phyloP scores from a whole-genome alignment of 2,888 invertebrate species.

The Tubulanus polymorphus region DNA sequence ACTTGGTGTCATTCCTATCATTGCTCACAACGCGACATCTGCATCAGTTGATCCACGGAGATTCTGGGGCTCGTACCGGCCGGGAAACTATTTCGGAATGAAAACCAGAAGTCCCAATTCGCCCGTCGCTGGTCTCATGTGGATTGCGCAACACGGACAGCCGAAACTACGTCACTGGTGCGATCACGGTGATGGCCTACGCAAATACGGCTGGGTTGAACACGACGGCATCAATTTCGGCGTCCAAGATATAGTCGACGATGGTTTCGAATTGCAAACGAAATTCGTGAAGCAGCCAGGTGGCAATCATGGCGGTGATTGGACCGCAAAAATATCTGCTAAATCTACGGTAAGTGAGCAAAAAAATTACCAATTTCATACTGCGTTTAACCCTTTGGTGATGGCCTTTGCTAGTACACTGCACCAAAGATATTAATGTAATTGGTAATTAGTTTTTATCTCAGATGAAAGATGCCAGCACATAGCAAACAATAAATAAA shows the following conservation, averaged over 20 bases:
- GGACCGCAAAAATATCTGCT: slow-evolving; percentile 80
- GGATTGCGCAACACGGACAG: slow-evolving; percentile 75
- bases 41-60: slow-evolving; percentile 29
- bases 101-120: slow-evolving; percentile 86
- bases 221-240: slow-evolving; percentile 94
- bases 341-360: slow-evolving; percentile 55
- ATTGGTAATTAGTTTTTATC: too few relatives aligned
- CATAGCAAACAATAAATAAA: too few relatives aligned
- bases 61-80: slow-evolving; percentile 81
- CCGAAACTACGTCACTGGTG: slow-evolving; percentile 68
- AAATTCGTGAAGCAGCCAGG: slow-evolving; percentile 82
- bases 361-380: too few relatives aligned
- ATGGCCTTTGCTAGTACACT: too few relatives aligned
- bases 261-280: slow-evolving; percentile 71
- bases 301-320: slow-evolving; percentile 82
- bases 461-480: too few relatives aligned
- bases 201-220: slow-evolving; percentile 78
- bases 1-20: slow-evolving; percentile 30
- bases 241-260: slow-evolving; percentile 80
- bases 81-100: slow-evolving; percentile 57
- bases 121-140: slow-evolving; percentile 90
- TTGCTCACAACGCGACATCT: slow-evolving; percentile 28
- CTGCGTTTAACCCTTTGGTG: too few relatives aligned
- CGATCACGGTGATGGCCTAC: slow-evolving; percentile 60
- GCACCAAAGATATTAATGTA: too few relatives aligned